phyloP scores from a whole-genome alignment of 2,797 vertebrate genomes.

The Dendrocincla tyrannina region DNA sequence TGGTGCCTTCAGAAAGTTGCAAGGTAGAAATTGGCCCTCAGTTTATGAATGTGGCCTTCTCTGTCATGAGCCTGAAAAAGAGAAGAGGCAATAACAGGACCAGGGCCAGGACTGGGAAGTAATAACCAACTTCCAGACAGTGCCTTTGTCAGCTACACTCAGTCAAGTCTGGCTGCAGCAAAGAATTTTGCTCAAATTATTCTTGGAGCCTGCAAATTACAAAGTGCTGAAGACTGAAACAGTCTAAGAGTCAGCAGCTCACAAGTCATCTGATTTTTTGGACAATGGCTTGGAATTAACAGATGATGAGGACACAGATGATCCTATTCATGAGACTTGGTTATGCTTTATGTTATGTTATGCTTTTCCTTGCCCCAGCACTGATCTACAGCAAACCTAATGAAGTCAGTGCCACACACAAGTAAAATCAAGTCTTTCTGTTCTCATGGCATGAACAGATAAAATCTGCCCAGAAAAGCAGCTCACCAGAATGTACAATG shows the following conservation, averaged over 20 bases:
- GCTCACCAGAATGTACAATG: accelerated
- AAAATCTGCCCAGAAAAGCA: background rate
- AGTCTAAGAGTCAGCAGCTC: background rate
- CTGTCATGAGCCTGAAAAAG: background rate
- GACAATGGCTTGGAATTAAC: background rate
- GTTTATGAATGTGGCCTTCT: background rate
- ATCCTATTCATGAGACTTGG: background rate
- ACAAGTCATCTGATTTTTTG: background rate
- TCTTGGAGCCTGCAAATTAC: background rate
- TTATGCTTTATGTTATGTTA: background rate
- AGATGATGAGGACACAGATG: background rate
- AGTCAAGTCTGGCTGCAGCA: background rate
- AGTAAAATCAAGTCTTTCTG: background rate
- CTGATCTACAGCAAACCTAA: background rate
- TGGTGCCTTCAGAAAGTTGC: background rate
- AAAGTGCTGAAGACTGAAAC: background rate
- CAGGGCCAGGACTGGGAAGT: background rate
- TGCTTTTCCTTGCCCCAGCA: background rate
- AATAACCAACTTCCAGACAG: background rate
- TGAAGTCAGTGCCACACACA: background rate
- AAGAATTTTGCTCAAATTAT: background rate
- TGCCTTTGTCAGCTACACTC: background rate
- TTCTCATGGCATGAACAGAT: background rate
- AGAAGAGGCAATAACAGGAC: background rate
- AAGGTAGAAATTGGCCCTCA: background rate